phyloP scores from a whole-genome alignment of 2,797 vertebrate species.

The Falco columbarius region DNA sequence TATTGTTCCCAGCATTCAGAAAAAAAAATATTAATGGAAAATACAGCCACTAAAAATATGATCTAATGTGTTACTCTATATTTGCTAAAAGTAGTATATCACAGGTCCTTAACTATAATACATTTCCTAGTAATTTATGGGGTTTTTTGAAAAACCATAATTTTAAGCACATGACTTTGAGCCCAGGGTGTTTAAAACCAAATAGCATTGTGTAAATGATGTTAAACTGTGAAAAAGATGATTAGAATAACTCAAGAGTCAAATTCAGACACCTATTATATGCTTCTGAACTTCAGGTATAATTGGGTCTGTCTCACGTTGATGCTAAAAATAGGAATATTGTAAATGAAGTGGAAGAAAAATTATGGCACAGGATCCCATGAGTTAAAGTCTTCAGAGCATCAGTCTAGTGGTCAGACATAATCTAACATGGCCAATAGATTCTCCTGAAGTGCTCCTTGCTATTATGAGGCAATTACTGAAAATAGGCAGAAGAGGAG shows the following conservation, averaged over 20 bases:
- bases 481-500: background rate
- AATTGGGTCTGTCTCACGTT: constrained; percentile 50
- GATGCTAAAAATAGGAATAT: constrained; percentile 56
- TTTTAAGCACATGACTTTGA: background rate
- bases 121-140: background rate
- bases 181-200: constrained; percentile 6
- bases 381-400: constrained; percentile 26
- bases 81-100: background rate
- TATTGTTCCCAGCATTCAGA: background rate
- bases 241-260: constrained; percentile 60
- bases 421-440: constrained; percentile 52
- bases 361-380: constrained; percentile 6
- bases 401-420: constrained; percentile 52
- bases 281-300: constrained; percentile 50
- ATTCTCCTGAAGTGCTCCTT: constrained; percentile 41
- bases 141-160: background rate
- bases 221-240: constrained; percentile 21
- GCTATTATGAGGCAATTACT: background rate
- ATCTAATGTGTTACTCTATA: background rate
- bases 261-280: constrained; percentile 61
- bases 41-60: background rate
- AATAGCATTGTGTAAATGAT: constrained; percentile 18
- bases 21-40: background rate
- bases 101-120: background rate
- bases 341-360: constrained; percentile 65